Percentiles rank a stretch among this genome's conserved stretches.
Evolutionary conservation across 2,888 invertebrate genomes (phyloP).

Genomic region (Andrena trimmerana): DNA sequence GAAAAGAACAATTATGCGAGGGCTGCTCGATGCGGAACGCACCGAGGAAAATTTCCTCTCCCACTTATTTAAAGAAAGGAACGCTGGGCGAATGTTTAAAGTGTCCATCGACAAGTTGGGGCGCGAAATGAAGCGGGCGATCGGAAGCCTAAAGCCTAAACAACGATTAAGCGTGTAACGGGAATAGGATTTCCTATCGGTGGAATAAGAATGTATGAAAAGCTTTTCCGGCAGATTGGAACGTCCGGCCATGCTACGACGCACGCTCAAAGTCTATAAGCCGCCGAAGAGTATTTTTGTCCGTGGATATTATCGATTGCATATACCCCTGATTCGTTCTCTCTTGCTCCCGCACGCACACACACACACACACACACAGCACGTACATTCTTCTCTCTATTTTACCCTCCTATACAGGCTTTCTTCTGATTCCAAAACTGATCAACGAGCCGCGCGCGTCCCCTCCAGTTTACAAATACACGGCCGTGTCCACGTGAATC

Average conservation of each 20-base stretch:
- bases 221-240: conserved; percentile 55
- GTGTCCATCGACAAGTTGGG: neutral
- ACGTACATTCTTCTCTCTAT: conserved; percentile 29
- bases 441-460: conserved; percentile 11
- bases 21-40: no score
- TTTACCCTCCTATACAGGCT: conserved; percentile 18
- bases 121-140: neutral
- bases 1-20: neutral
- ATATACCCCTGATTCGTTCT: conserved; percentile 65
- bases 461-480: conserved; percentile 12
- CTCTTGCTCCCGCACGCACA: conserved; percentile 20
- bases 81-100: neutral
- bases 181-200: conserved; percentile 7
- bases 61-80: neutral
- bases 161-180: neutral
- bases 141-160: neutral
- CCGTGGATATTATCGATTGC: conserved; percentile 80
- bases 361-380: neutral
- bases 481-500: neutral
- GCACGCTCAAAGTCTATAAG: conserved; percentile 72
- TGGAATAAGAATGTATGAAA: conserved; percentile 31
- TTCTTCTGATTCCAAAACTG: conserved; percentile 18
- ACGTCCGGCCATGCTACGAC: conserved; percentile 48
- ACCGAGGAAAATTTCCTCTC: neutral
- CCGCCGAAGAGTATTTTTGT: conserved; percentile 78